Evolutionary conservation across 2,797 vertebrate genomes (phyloP).

Genomic region (Mus spretus): DNA sequence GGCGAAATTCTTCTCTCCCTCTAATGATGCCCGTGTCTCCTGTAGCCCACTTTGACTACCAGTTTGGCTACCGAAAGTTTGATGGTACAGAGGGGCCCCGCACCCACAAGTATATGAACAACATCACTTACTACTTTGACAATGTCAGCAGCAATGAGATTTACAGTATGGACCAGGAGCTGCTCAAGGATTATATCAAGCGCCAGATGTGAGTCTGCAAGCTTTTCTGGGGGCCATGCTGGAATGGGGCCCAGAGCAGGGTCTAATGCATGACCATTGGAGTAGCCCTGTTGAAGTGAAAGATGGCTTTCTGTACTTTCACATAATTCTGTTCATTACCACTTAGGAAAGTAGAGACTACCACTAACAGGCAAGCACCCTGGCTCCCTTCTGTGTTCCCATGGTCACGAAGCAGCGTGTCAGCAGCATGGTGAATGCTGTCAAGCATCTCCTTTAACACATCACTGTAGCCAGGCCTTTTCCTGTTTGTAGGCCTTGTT

Average conservation of each 20-base stretch:
- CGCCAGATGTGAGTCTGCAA: conserved; percentile 95
- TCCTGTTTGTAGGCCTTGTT: background rate
- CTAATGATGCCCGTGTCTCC: background rate
- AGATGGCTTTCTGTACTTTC: background rate
- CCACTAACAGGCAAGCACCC: background rate
- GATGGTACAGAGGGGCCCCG: conserved; percentile 93
- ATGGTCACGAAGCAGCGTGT: background rate
- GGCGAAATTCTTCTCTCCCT: conserved; percentile 38
- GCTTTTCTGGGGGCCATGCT: background rate
- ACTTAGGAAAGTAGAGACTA: conserved; percentile 19
- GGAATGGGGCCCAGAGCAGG: background rate
- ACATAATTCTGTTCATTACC: background rate
- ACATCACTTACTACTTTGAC: conserved; percentile 98
- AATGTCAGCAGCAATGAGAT: conserved; percentile 98
- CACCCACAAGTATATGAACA: conserved; percentile 94
- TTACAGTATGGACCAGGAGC: conserved; percentile 96
- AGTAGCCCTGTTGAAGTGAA: background rate
- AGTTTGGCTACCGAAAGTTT: conserved; percentile 95
- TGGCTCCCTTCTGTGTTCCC: background rate
- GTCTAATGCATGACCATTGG: too few species aligned
- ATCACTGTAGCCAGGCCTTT: background rate
- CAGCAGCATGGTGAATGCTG: background rate
- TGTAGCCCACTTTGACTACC: conserved; percentile 96
- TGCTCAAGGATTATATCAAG: conserved; percentile 99
- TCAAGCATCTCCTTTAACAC: background rate